Evolutionary conservation across 92 coral and sea anemone genomes (phyloP).

Genomic region (Palythoa heliodiscus): DNA sequence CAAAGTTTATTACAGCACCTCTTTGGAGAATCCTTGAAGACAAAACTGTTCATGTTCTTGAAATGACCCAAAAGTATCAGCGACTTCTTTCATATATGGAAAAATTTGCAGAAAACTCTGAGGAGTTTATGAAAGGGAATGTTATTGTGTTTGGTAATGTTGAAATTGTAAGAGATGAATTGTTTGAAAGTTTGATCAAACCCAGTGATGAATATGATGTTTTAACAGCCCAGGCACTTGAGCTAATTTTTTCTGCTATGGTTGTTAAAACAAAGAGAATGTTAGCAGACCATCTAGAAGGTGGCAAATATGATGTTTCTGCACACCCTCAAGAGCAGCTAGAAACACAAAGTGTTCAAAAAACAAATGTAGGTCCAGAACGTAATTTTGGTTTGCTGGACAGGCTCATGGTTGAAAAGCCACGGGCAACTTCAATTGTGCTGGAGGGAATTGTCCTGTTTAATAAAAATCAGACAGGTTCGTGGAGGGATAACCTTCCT

Average conservation of each 20-base stretch:
- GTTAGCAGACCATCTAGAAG: conserved; percentile 49
- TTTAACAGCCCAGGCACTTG: conserved; percentile 53
- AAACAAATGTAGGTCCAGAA: conserved; percentile 44
- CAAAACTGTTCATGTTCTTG: conserved; percentile 47
- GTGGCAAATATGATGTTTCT: conserved; percentile 40
- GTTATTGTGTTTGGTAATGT: conserved; percentile 42
- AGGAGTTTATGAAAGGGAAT: conserved; percentile 46
- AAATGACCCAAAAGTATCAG: conserved; percentile 47
- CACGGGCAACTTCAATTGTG: conserved; percentile 38
- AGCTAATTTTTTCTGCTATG: conserved; percentile 43
- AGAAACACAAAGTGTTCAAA: conserved; percentile 17
- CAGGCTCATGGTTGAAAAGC: conserved; percentile 41
- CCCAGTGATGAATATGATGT: conserved; percentile 33
- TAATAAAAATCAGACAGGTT: conserved; percentile 31
- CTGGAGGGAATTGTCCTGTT: conserved; percentile 47
- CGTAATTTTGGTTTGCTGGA: conserved; percentile 47
- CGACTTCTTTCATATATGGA: conserved; percentile 45
- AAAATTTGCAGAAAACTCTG: conserved; percentile 29
- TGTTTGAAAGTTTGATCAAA: conserved; percentile 44
- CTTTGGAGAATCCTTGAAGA: conserved; percentile 43
- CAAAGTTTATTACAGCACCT: conserved; percentile 49
- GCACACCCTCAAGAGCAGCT: background rate
- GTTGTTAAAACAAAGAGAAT: conserved; percentile 49
- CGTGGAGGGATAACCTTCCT: conserved; percentile 33
- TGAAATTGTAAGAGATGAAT: conserved; percentile 32